Evolutionary conservation across 2,888 invertebrate genomes (phyloP).

Genomic region (Seira ritae): DNA sequence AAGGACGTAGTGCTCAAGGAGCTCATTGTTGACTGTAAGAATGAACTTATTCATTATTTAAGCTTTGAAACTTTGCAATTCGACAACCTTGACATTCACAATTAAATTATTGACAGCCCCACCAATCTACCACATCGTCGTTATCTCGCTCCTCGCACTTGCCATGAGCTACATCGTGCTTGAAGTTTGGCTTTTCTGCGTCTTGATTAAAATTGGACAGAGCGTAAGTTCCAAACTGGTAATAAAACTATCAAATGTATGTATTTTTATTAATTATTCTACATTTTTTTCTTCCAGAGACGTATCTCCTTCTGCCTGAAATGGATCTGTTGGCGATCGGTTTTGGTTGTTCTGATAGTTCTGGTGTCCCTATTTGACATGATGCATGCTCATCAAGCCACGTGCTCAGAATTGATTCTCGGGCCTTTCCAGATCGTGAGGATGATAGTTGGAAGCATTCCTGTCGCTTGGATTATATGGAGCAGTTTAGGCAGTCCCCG

Average conservation of each 20-base stretch:
- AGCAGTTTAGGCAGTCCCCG: too few species aligned
- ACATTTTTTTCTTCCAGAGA: constrained; percentile 22
- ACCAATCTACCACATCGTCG: constrained; percentile 9
- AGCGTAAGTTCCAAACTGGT: constrained; percentile 4
- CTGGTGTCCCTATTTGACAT: constrained; percentile 26
- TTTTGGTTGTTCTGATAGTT: neutral
- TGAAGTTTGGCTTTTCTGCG: constrained; percentile 39
- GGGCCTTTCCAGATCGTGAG: constrained; percentile 38
- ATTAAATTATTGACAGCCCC: constrained; percentile 17
- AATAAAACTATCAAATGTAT: too few species aligned
- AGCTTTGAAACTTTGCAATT: too few species aligned
- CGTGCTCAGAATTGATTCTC: constrained; percentile 33
- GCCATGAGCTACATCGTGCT: constrained; percentile 33
- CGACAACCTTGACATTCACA: too few species aligned
- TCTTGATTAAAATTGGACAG: constrained; percentile 34
- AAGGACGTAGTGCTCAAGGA: constrained; percentile 15
- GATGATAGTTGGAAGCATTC: constrained; percentile 35
- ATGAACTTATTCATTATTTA: too few species aligned
- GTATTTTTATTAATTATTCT: neutral
- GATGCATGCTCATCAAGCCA: constrained; percentile 36
- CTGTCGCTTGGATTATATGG: constrained; percentile 30
- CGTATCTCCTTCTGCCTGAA: constrained; percentile 21
- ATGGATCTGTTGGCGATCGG: constrained; percentile 37
- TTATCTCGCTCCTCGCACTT: constrained; percentile 25
- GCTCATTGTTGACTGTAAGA: constrained; percentile 35